Evolutionary conservation across 2,888 invertebrate species (phyloP).

Genomic region (Microctonus hyperodae): DNA sequence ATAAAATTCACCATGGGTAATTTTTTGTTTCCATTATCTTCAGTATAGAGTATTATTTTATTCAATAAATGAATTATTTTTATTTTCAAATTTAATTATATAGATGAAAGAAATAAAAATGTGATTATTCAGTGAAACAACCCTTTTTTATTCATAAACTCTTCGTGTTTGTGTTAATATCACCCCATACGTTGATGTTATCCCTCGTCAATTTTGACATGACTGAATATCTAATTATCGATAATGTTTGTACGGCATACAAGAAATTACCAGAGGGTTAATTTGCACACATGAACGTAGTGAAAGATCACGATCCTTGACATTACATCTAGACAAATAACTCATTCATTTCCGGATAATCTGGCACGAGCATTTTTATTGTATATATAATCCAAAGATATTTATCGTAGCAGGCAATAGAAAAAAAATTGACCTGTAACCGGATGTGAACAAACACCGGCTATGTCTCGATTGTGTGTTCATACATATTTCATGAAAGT

Average conservation of each 20-base stretch:
- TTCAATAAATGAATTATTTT: too few relatives aligned
- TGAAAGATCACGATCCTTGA: background rate
- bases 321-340: background rate
- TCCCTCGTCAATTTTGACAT: background rate
- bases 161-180: background rate
- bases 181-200: background rate
- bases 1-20: background rate
- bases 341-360: background rate
- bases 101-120: background rate
- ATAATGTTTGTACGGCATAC: background rate
- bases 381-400: constrained; percentile 4
- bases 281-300: too few relatives aligned
- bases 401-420: background rate
- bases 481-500: constrained; percentile 44
- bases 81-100: background rate
- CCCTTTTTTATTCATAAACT: background rate
- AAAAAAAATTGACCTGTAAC: background rate
- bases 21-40: background rate
- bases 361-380: background rate
- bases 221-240: background rate
- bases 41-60: too few relatives aligned
- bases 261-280: background rate
- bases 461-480: constrained; percentile 18
- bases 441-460: background rate
- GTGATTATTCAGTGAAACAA: background rate